Evolutionary conservation across 92 coral and sea anemone genomes (phyloP).

Genomic region (Palythoa grandiflora): DNA sequence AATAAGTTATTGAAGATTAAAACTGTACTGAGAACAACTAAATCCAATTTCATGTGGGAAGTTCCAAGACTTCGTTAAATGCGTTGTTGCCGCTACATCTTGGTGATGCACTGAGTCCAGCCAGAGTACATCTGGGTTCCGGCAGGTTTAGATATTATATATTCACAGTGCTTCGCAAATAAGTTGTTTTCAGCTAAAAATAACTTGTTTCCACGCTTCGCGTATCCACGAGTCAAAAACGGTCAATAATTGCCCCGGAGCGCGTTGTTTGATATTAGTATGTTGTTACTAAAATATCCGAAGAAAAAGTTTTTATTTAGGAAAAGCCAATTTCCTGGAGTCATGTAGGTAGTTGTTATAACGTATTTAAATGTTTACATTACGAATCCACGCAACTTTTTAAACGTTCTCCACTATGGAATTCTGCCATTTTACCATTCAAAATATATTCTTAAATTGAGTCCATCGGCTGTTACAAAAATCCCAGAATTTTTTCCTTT

Average conservation of each 20-base stretch:
- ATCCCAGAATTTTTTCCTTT: not conserved
- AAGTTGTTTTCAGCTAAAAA: not conserved
- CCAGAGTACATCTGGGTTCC: not conserved
- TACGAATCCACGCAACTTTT: not conserved
- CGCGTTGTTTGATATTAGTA: not conserved
- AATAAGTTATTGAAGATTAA: too few relatives aligned
- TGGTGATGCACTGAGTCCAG: too few relatives aligned
- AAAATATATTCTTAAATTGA: not conserved
- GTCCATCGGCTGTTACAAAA: not conserved
- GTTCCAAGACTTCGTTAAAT: too few relatives aligned
- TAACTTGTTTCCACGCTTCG: not conserved
- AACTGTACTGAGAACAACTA: too few relatives aligned
- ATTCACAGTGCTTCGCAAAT: not conserved
- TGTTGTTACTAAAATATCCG: not conserved
- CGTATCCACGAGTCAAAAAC: not conserved
- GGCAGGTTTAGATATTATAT: not conserved
- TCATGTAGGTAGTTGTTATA: not conserved
- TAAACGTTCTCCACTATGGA: not conserved
- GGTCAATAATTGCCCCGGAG: not conserved
- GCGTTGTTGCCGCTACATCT: too few relatives aligned
- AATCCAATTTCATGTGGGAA: too few relatives aligned
- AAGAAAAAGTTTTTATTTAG: not conserved
- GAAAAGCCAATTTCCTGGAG: not conserved
- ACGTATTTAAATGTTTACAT: not conserved
- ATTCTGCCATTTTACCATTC: not conserved